Base-by-base conservation (phyloP, 2,113 vertebrate genomes). In the Thomomys bottae region DNA sequence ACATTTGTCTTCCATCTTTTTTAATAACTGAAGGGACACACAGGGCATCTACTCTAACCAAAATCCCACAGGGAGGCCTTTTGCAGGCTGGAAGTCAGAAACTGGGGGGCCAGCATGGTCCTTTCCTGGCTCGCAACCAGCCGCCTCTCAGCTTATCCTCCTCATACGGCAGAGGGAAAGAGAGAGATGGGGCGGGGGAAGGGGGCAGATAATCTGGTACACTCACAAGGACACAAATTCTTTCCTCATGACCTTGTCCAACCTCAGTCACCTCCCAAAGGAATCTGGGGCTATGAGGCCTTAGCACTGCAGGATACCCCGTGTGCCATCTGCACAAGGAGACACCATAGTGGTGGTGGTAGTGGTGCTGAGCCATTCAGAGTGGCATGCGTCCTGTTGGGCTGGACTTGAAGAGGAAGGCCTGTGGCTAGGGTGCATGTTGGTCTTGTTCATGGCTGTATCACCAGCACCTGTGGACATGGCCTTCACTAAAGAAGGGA, bases 401-500 rank as follows among this genome's bases (percentile, higher is more conserved):
- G 12, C 26, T 8, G 2, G 18, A 14, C 17, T 6, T 34, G 49
- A 17, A 20, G 0, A 5, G 63, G 38, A 6, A 5, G 0, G 0
- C 20, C 7, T 0, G n/a, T 23, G 21, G 9, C 5, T 12, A 15
- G 61, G 42, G 57, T 17, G 2, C 20, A 0, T 38, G 45, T 63
- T 15, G 71, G 7, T 21, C 68, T 64, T 30, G 45, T 6, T 57
- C 5, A 1, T 15, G 18, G 1, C 17, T 28, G 1, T 6, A 6
- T 71, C 34, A 2, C 66, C 67, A 12, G 76, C 34, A 32, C 42
- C 28, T 12, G 6, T 24, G 15, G 5, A 17, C 20, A 10, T 15
- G 34, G 23, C 2, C 0, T 64, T 36, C n/a, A 0, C 3, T 3
- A 23, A 12, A 40, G 9, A 8, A 4, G 2, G 8, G 26, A 8